Percentiles rank a stretch among this genome's conserved stretches.
phyloP scores from a whole-genome alignment of 2,888 invertebrate genomes.

The Amphipyra berbera region DNA sequence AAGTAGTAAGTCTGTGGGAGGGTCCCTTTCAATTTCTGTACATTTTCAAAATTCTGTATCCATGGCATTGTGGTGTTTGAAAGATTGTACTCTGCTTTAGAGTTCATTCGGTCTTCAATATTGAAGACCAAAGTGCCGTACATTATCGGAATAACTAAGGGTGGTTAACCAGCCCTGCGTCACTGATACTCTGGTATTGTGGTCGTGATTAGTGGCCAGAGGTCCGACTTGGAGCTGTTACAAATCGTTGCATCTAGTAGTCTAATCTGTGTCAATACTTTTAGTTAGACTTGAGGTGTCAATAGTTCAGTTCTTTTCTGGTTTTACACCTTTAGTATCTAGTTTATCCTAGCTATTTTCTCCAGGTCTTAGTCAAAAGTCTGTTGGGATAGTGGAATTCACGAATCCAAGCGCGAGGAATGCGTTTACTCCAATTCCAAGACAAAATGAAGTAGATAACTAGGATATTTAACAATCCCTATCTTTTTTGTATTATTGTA shows the following conservation, averaged over 20 bases:
- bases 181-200: not conserved
- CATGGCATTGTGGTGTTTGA: not conserved
- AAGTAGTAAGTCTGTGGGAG: not conserved
- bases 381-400: not conserved
- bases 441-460: not conserved
- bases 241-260: not conserved
- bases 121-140: not conserved
- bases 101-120: too few relatives aligned
- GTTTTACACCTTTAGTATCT: not conserved
- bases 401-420: not conserved
- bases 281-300: too few relatives aligned
- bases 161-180: not conserved
- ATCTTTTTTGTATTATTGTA: too few relatives aligned
- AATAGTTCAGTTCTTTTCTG: not conserved
- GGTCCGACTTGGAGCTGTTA: too few relatives aligned
- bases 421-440: not conserved
- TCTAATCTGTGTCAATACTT: too few relatives aligned
- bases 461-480: too few relatives aligned
- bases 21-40: conserved; percentile 6
- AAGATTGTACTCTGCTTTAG: not conserved
- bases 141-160: not conserved
- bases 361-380: not conserved
- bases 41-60: not conserved
- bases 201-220: not conserved
- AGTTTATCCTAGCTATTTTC: conserved; percentile 6